Conservation (phyloP, 1,140 invertebrate species). For the Trichogramma pretiosum region DNA sequence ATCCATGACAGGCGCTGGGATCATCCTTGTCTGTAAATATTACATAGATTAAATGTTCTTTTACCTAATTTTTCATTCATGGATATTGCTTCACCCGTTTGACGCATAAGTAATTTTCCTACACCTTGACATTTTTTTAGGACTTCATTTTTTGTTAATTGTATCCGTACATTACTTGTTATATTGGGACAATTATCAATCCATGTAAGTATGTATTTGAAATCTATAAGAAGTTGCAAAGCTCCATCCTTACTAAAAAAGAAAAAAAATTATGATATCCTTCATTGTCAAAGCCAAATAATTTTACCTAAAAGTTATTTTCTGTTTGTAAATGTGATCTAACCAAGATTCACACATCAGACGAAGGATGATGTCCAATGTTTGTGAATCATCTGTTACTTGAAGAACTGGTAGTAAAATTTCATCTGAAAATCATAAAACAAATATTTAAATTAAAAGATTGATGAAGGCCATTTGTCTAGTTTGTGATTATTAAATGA, state of each 20-base stretch:
- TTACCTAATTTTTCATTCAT: no score
- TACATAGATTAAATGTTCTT: no score
- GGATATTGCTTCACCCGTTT: slow-evolving; percentile 63
- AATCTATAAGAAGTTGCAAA: slow-evolving; percentile 62
- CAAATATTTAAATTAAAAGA: no score
- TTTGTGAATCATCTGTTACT: slow-evolving; percentile 61
- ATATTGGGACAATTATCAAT: slow-evolving; percentile 52
- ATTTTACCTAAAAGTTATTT: slow-evolving; percentile 66
- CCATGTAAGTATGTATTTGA: slow-evolving; percentile 65
- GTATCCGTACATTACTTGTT: slow-evolving; percentile 50
- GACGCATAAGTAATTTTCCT: slow-evolving; percentile 61
- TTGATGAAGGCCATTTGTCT: no score
- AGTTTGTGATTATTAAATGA: no score
- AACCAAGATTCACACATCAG: slow-evolving; percentile 78
- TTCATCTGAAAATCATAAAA: slow-evolving; percentile 62
- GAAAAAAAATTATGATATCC: not conserved
- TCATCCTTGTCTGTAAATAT: no score
- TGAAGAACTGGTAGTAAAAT: slow-evolving; percentile 63
- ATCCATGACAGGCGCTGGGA: no score
- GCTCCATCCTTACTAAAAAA: slow-evolving; percentile 55
- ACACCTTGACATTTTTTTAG: slow-evolving; percentile 71
- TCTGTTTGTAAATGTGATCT: slow-evolving; percentile 70
- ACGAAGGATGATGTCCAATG: slow-evolving; percentile 65
- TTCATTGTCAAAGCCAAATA: no score
- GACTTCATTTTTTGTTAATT: slow-evolving; percentile 67